Base-by-base conservation (phyloP, 2,888 invertebrate species). In the Hedychridium roseum region DNA sequence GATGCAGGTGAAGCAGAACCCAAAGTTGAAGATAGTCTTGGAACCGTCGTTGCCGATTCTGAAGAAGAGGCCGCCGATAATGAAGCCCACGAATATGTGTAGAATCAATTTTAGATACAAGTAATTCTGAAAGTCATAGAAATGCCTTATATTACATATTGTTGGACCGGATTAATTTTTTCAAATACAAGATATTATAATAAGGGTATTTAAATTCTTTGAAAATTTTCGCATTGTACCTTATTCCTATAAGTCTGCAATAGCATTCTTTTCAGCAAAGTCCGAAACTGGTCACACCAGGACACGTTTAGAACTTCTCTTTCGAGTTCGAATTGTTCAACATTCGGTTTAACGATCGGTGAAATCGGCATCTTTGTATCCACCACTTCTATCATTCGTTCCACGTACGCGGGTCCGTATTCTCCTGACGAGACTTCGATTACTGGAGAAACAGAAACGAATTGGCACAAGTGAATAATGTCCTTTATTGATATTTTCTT, bases 401-500 rank as follows among this genome's bases (percentile, higher is more conserved):
- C 88, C 1, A 86, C 82, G 62, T 85, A 86, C 9, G 84, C 82
- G 0, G 64, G 55, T 1, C 92, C 92, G 67, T 92, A 92, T 78
- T 92, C 92, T 0, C 88, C 88, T 46, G 88, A 86, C 2, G 90
- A 88, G 3, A 91, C 88, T 81, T 92, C 92, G 56, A 92, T 88
- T 44, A 91, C 91, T 91, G 71, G 2, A 80, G 79, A n/a, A 15
- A 15, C 26, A 16, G 35, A 34, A 21, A 42, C 5, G 23, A 23
- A n/a, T n/a, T n/a, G n/a, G n/a, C n/a, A n/a, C n/a, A n/a, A n/a
- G n/a, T n/a, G n/a, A n/a, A n/a, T n/a, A n/a, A n/a, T n/a, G n/a
- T n/a, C n/a, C n/a, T n/a, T n/a, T n/a, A n/a, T n/a, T n/a, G n/a
- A n/a, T n/a, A n/a, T n/a, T n/a, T n/a, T n/a, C n/a, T n/a, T n/a